phyloP scores from a whole-genome alignment of 2,888 invertebrate genomes.

The Nymphalis polychloros region DNA sequence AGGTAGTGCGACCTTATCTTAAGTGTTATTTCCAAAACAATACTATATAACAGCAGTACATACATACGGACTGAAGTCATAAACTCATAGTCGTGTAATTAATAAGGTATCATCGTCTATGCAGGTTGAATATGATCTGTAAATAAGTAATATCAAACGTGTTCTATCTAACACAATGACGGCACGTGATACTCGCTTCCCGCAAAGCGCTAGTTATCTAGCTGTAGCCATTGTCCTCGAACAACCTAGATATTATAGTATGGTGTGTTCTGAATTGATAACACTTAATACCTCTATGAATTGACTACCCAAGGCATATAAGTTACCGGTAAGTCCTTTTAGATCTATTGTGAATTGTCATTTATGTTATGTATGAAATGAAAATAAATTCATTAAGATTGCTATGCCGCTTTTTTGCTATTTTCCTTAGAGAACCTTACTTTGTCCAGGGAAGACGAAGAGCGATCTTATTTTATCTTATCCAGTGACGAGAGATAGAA shows the following conservation, averaged over 20 bases:
- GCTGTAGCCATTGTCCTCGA: constrained; percentile 22
- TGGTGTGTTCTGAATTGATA: constrained; percentile 32
- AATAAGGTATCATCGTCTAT: not conserved
- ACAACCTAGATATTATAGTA: constrained; percentile 27
- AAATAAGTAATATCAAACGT: constrained; percentile 21
- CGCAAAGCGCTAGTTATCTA: constrained; percentile 24
- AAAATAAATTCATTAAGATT: too few relatives aligned
- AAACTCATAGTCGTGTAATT: not conserved
- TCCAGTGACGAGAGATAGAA: too few relatives aligned
- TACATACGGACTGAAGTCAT: too few relatives aligned
- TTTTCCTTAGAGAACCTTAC: too few relatives aligned
- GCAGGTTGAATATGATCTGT: not conserved
- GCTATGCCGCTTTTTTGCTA: too few relatives aligned
- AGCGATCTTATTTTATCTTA: too few relatives aligned
- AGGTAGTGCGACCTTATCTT: too few relatives aligned
- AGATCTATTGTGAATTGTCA: not conserved
- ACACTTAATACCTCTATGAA: constrained; percentile 16
- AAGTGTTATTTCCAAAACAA: too few relatives aligned
- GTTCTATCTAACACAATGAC: constrained; percentile 28
- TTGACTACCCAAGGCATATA: not conserved
- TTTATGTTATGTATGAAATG: not conserved
- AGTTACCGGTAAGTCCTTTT: not conserved
- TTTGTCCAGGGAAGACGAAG: too few relatives aligned
- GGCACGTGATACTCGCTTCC: constrained; percentile 25
- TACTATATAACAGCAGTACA: too few relatives aligned